These are phyloP conservation scores for Beaufortia kweichowensis DNA, from an alignment of 2,113 vertebrate genomes.

Conservation along the genomic window DNA sequence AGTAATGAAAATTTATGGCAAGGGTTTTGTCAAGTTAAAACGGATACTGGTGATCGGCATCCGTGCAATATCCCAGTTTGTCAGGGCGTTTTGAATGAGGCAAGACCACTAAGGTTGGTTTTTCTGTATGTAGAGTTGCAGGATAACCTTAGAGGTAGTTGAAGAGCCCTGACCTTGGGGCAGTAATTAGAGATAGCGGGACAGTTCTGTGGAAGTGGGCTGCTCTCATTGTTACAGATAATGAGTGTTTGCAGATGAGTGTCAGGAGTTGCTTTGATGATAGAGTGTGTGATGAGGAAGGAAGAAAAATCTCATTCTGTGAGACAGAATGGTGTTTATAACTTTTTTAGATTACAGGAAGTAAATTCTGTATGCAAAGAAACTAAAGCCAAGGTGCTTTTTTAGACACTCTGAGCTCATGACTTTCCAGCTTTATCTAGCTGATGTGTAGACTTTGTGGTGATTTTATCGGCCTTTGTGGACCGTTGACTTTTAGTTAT, in stretches of 20 bases:
- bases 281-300: not conserved
- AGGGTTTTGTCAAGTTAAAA: constrained; percentile 22
- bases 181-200: not conserved
- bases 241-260: not conserved
- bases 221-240: not conserved
- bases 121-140: constrained; percentile 2
- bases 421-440: not conserved
- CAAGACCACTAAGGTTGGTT: not conserved
- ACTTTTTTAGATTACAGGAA: not conserved
- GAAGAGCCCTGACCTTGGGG: constrained; percentile 5
- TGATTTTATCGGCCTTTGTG: not conserved
- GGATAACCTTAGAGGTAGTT: not conserved
- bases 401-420: not conserved
- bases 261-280: not conserved
- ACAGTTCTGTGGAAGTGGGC: not conserved
- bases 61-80: constrained; percentile 22
- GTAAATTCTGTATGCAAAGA: not conserved
- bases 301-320: not conserved
- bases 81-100: not conserved
- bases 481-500: constrained; percentile 10
- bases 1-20: constrained; percentile 2
- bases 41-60: constrained; percentile 4
- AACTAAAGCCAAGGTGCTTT: not conserved
- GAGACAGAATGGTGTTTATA: constrained; percentile 2
- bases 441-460: constrained; percentile 7